Conservation (phyloP, 2,113 vertebrate genomes). For the Hemicordylus capensis region DNA sequence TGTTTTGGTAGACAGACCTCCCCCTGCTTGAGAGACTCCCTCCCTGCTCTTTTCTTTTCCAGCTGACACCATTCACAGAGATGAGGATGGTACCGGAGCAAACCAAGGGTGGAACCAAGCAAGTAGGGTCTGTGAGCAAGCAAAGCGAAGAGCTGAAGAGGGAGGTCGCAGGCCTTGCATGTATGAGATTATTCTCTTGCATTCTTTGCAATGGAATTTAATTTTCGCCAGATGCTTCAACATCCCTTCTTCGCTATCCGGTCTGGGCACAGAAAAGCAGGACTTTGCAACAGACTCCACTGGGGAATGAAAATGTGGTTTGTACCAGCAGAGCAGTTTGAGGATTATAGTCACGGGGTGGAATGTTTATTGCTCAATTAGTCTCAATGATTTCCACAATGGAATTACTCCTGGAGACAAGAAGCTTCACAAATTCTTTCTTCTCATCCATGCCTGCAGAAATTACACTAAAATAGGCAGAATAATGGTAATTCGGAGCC, state of each 20-base stretch:
- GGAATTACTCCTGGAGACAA: slow-evolving; percentile 5
- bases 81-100: neutral
- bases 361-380: slow-evolving; percentile 28
- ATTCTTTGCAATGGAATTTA: neutral
- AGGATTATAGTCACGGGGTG: slow-evolving; percentile 1
- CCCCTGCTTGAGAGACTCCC: too few relatives aligned
- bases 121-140: neutral
- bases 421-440: slow-evolving; percentile 36
- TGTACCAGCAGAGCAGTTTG: neutral
- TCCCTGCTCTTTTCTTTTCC: too few relatives aligned
- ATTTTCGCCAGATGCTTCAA: neutral
- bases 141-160: neutral
- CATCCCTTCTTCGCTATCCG: neutral
- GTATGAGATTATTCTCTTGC: neutral
- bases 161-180: neutral
- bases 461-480: slow-evolving; percentile 23
- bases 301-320: neutral
- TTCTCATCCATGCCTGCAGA: slow-evolving; percentile 8
- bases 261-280: neutral
- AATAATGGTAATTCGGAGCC: slow-evolving; percentile 4
- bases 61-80: neutral
- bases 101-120: neutral
- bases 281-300: neutral
- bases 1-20: too few relatives aligned
- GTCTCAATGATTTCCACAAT: slow-evolving; percentile 16